Percentiles rank a stretch among this genome's conserved stretches.
These are phyloP conservation scores for Rhinoderma darwinii DNA, from an alignment of 2,113 vertebrate species.

Conservation along the genomic window DNA sequence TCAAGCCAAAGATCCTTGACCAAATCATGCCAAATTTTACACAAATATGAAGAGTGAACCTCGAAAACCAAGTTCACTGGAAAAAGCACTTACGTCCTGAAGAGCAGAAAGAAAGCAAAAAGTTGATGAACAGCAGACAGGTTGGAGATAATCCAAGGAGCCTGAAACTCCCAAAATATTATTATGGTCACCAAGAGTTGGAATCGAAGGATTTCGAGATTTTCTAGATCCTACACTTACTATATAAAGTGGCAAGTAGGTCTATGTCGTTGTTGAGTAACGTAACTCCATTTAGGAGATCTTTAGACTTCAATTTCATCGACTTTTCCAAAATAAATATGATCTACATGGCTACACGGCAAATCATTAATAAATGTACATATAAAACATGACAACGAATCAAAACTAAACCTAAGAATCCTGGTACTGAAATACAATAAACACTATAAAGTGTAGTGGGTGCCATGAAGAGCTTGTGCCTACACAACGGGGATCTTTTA, in stretches of 20 bases:
- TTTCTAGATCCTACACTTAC: too few species aligned
- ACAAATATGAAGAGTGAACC: not conserved
- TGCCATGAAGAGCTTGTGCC: not conserved
- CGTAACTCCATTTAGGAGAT: too few species aligned
- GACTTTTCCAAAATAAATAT: too few species aligned
- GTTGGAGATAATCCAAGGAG: too few species aligned
- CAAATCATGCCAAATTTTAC: not conserved
- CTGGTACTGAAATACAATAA: not conserved
- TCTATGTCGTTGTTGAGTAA: too few species aligned
- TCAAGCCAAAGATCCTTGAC: not conserved
- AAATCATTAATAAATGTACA: too few species aligned
- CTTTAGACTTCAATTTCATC: too few species aligned
- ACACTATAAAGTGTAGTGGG: not conserved
- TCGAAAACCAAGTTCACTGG: too few species aligned
- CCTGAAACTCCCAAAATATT: not conserved
- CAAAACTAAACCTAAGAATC: not conserved
- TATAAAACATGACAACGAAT: not conserved
- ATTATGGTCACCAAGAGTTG: not conserved
- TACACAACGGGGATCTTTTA: not conserved
- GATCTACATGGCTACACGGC: too few species aligned
- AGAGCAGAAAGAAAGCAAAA: not conserved
- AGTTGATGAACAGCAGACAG: not conserved
- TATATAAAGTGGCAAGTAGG: too few species aligned
- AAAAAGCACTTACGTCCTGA: too few species aligned
- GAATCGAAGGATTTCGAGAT: not conserved